These are phyloP conservation scores for Synanthedon tipuliformis DNA, from an alignment of 2,888 invertebrate genomes.

Conservation along the genomic window DNA sequence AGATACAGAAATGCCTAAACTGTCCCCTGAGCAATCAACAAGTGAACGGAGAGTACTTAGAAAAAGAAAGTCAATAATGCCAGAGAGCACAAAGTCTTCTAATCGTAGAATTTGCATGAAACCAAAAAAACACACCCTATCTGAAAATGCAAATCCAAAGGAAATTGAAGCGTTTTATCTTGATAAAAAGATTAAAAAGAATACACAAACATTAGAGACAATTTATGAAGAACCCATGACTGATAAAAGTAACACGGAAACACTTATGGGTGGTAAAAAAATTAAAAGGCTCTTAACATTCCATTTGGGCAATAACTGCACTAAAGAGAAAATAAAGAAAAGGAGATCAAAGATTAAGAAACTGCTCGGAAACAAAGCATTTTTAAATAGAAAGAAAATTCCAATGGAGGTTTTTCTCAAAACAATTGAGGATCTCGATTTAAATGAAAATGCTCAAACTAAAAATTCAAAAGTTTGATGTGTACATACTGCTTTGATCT, in stretches of 20 bases:
- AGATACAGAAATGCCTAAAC: constrained; percentile 17
- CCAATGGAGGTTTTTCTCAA: constrained; percentile 70
- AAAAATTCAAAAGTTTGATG: constrained; percentile 6
- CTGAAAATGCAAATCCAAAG: constrained; percentile 48
- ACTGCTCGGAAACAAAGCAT: constrained; percentile 62
- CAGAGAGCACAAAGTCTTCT: constrained; percentile 39
- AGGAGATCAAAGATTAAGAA: constrained; percentile 70
- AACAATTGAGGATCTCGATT: constrained; percentile 63
- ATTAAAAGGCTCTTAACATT: constrained; percentile 71
- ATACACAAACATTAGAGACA: constrained; percentile 70
- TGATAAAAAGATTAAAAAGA: constrained; percentile 64
- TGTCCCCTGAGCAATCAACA: constrained; percentile 15
- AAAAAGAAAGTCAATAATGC: constrained; percentile 46
- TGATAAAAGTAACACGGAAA: constrained; percentile 40
- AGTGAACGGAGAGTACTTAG: constrained; percentile 39
- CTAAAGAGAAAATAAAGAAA: constrained; percentile 69
- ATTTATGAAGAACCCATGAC: constrained; percentile 73
- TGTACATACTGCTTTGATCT: neutral
- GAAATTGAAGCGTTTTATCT: constrained; percentile 69
- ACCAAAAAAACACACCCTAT: constrained; percentile 46
- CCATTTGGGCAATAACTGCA: constrained; percentile 55
- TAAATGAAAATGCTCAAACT: constrained; percentile 48
- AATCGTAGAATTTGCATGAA: constrained; percentile 62
- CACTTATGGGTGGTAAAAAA: constrained; percentile 64
- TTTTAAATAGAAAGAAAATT: constrained; percentile 59